Evolutionary conservation across 2,113 vertebrate genomes (phyloP).

Genomic region (Trogon surrucura): DNA sequence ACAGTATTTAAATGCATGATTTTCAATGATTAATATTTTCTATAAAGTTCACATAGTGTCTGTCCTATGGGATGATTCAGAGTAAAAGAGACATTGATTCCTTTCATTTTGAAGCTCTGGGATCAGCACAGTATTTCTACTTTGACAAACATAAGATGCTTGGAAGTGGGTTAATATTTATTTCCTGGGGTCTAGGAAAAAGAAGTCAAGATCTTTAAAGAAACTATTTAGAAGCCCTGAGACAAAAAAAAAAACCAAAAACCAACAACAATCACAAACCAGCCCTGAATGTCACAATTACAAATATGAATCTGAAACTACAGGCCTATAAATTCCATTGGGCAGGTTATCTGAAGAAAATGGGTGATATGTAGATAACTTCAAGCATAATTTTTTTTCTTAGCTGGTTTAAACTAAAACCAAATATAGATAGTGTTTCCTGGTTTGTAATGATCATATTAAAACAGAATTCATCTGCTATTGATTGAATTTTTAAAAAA

Average conservation of each 20-base stretch:
- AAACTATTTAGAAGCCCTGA: not conserved
- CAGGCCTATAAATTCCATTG: not conserved
- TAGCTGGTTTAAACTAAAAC: not conserved
- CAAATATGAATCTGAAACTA: not conserved
- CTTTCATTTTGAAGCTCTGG: not conserved
- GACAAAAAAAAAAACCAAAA: not conserved
- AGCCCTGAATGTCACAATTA: not conserved
- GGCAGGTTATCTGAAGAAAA: not conserved
- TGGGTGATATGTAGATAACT: not conserved
- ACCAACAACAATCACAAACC: too few species aligned
- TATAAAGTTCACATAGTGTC: not conserved
- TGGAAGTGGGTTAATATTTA: not conserved
- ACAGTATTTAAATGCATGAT: not conserved
- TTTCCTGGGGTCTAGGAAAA: not conserved
- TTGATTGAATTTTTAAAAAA: not conserved
- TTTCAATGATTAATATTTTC: not conserved
- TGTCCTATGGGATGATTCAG: not conserved
- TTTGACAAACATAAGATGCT: not conserved
- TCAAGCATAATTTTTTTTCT: not conserved
- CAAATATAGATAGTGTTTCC: not conserved
- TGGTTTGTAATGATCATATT: not conserved
- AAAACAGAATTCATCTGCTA: not conserved
- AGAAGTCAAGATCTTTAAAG: not conserved
- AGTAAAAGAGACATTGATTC: not conserved
- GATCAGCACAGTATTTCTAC: not conserved